Conservation (phyloP, 2,888 invertebrate genomes). For the Drosophila flavopinicola region DNA sequence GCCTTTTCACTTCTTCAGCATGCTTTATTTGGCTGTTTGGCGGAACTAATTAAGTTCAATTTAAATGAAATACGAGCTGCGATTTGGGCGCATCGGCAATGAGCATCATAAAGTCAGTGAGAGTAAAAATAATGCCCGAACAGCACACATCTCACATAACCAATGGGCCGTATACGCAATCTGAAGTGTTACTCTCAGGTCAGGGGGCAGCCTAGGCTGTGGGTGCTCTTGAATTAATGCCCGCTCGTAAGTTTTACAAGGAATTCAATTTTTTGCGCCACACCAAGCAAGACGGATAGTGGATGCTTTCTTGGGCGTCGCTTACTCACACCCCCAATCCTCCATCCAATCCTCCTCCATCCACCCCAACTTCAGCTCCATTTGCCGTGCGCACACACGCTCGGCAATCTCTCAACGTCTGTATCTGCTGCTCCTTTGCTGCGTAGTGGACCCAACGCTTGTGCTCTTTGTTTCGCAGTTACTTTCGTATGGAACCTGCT, state of each 20-base stretch:
- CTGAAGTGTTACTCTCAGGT: conserved; percentile 45
- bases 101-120: conserved; percentile 69
- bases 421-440: conserved; percentile 1
- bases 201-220: conserved; percentile 20
- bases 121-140: conserved; percentile 52
- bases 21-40: conserved; percentile 52
- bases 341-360: not conserved
- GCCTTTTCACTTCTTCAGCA: conserved; percentile 2
- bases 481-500: conserved; percentile 24
- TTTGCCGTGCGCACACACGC: conserved; percentile 20
- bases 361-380: not conserved
- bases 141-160: conserved; percentile 54
- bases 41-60: conserved; percentile 78
- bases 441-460: conserved; percentile 21
- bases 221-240: conserved; percentile 81
- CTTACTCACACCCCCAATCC: conserved; percentile 18
- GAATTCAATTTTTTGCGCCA: conserved; percentile 81
- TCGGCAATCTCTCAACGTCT: conserved; percentile 52
- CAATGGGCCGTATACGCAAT: conserved; percentile 77
- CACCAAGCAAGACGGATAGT: conserved; percentile 73
- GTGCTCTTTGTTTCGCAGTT: conserved; percentile 34
- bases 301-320: conserved; percentile 56
- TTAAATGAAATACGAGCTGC: conserved; percentile 78
- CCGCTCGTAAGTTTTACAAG: conserved; percentile 81
- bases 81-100: conserved; percentile 69